Percentiles rank a stretch among this genome's conserved stretches.
Conservation (phyloP, 2,113 vertebrate genomes). For the Apteryx mantelli region DNA sequence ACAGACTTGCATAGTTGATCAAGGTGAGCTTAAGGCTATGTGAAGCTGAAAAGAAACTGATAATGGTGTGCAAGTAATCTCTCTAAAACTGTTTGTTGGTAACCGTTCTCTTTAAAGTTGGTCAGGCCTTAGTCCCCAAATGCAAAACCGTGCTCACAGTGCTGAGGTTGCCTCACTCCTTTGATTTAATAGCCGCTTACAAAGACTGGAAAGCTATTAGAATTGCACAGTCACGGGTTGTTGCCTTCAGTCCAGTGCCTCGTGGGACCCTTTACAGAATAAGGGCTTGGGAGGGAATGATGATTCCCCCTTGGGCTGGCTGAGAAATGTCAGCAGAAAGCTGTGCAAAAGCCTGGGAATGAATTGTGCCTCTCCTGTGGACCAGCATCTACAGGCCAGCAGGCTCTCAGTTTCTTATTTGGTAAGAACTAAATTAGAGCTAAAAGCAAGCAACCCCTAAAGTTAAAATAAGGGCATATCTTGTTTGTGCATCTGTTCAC, state of each 20-base stretch:
- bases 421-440: background rate
- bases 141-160: background rate
- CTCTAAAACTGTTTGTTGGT: background rate
- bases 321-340: background rate
- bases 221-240: background rate
- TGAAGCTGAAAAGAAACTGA: background rate
- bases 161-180: background rate
- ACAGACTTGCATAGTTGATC: conserved; percentile 87
- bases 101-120: background rate
- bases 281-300: background rate
- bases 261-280: background rate
- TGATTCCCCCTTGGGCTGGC: background rate
- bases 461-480: background rate
- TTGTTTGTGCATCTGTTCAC: background rate
- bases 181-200: background rate
- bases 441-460: background rate
- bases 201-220: background rate
- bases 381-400: background rate
- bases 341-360: background rate
- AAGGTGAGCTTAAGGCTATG: conserved; percentile 78
- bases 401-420: background rate
- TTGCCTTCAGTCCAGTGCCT: background rate
- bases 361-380: background rate
- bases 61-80: background rate
- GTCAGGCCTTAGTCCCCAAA: background rate